Evolutionary conservation across 2,888 invertebrate species (phyloP).

Genomic region (Acanthococcus lagerstroemiae): DNA sequence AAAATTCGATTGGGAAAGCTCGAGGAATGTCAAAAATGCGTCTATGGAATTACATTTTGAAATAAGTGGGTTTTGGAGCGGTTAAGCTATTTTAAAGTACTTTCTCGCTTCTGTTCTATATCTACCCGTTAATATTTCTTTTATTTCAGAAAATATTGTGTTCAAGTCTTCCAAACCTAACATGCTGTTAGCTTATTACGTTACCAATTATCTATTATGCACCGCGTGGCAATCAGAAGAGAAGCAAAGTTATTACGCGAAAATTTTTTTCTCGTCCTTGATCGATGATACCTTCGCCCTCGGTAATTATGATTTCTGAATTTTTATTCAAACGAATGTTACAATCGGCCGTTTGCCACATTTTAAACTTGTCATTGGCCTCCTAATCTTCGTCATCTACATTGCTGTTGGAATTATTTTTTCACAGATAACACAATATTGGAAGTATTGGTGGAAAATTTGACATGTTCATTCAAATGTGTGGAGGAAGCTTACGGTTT

Average conservation of each 20-base stretch:
- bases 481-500: background rate
- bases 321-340: background rate
- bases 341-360: too few relatives aligned
- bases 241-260: slow-evolving; percentile 6
- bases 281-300: slow-evolving; percentile 12
- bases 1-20: slow-evolving; percentile 11
- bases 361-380: too few relatives aligned
- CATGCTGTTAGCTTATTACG: slow-evolving; percentile 43
- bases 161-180: slow-evolving; percentile 56
- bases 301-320: background rate
- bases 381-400: background rate
- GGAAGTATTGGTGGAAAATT: background rate
- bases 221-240: background rate
- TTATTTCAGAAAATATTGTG: slow-evolving; percentile 48
- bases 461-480: background rate
- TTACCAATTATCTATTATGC: slow-evolving; percentile 13
- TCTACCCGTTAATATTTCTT: background rate
- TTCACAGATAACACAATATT: slow-evolving; percentile 8
- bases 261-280: slow-evolving; percentile 14
- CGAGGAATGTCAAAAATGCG: background rate
- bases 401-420: background rate
- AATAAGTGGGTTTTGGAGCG: background rate
- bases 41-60: slow-evolving; percentile 8
- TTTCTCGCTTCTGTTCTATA: background rate
- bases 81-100: background rate